These are phyloP conservation scores for Calliopum simillimum DNA, from an alignment of 2,888 invertebrate genomes.

Conservation along the genomic window DNA sequence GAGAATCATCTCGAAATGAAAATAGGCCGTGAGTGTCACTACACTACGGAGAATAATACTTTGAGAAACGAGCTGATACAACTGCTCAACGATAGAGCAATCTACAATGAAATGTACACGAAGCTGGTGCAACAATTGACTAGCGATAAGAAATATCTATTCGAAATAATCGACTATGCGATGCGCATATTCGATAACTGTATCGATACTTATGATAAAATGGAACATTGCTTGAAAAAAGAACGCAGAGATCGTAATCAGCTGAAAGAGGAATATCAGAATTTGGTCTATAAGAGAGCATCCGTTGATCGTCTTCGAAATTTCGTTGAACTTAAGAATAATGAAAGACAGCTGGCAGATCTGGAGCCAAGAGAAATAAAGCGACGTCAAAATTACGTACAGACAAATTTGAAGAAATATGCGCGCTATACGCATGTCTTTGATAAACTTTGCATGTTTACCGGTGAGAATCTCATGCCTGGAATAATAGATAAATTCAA, in stretches of 20 bases:
- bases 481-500: conserved; percentile 60
- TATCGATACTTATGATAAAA: conserved; percentile 59
- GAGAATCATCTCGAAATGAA: conserved; percentile 61
- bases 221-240: conserved; percentile 53
- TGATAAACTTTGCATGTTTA: conserved; percentile 55
- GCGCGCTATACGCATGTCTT: conserved; percentile 57
- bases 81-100: conserved; percentile 56
- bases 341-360: conserved; percentile 52
- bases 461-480: conserved; percentile 51
- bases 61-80: conserved; percentile 56
- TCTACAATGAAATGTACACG: conserved; percentile 60
- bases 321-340: conserved; percentile 59
- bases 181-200: conserved; percentile 59
- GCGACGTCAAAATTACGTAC: conserved; percentile 57
- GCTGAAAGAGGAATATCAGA: conserved; percentile 59
- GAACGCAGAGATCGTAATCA: conserved; percentile 56
- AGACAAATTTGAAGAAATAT: conserved; percentile 55
- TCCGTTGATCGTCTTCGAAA: conserved; percentile 55
- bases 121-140: conserved; percentile 60
- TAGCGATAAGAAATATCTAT: conserved; percentile 61
- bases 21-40: conserved; percentile 57
- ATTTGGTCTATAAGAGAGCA: conserved; percentile 56
- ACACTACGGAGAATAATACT: conserved; percentile 55
- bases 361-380: conserved; percentile 60
- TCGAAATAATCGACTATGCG: conserved; percentile 61